Evolutionary conservation across 2,797 vertebrate species (phyloP).

Genomic region (Microcaecilia unicolor): DNA sequence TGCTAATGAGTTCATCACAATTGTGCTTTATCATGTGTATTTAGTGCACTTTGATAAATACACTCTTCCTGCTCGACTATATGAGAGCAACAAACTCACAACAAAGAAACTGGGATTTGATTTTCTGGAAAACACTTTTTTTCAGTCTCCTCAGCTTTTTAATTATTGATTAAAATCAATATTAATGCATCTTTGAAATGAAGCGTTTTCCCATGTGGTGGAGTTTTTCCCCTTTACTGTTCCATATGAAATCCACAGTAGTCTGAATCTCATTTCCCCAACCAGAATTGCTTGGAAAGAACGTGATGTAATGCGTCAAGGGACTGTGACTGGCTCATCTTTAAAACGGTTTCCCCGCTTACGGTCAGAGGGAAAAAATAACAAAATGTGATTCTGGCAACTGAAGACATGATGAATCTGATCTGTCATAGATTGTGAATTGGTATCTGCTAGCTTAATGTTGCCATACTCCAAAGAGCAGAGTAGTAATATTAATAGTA

Average conservation of each 20-base stretch:
- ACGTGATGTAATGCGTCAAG: background rate
- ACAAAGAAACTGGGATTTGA: too few species aligned
- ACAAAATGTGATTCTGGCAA: background rate
- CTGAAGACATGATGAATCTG: conserved; percentile 15
- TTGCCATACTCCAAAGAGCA: conserved; percentile 35
- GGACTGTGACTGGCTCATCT: background rate
- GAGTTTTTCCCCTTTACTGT: background rate
- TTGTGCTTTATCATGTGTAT: too few species aligned
- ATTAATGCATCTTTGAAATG: background rate
- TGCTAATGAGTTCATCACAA: too few species aligned
- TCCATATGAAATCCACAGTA: too few species aligned
- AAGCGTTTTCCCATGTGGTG: background rate
- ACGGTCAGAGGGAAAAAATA: conserved; percentile 22
- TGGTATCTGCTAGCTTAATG: conserved; percentile 36
- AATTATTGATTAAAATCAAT: too few species aligned
- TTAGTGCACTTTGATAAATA: too few species aligned
- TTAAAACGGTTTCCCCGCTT: background rate
- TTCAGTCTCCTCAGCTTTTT: too few species aligned
- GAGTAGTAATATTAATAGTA: conserved; percentile 48
- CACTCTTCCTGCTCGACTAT: too few species aligned
- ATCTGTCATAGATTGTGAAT: conserved; percentile 35
- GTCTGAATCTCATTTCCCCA: too few species aligned
- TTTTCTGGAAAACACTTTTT: too few species aligned
- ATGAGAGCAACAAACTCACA: too few species aligned
- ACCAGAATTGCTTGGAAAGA: conserved; percentile 10